Base-by-base conservation (phyloP, 92 coral and sea anemone genomes). In the Porites evermanni region DNA sequence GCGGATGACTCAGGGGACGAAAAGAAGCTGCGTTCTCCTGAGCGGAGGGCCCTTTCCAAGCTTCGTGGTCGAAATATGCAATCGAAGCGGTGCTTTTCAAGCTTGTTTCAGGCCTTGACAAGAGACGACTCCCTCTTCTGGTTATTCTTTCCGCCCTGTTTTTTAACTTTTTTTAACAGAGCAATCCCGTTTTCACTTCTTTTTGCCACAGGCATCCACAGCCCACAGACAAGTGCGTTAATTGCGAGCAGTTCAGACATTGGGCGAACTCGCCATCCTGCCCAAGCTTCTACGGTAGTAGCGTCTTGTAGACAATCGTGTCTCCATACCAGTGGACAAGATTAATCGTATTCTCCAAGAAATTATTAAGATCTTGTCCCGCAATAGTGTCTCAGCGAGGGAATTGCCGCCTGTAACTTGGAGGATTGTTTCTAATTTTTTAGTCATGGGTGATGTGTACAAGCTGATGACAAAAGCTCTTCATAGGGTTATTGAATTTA, bases 401-500 rank as follows among this genome's bases (percentile, higher is more conserved):
- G 71, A 61, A 26, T 70, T 86, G 26, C 26, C 26, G 26, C 26
- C 26, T 24, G 26, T 24, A 24, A 24, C 26, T 24, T 24, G 26
- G 26, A 24, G 26, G 26, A 24, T 24, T 24, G 26, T 24, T 24
- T 24, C 26, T 1, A 24, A 24, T 24, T 24, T 24, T 24, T 24
- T 24, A 24, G 26, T 24, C 26, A 24, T 64, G 91, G 83, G 56
- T 11, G 83, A 88, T 58, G 78, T 83, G 58, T 75, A 73, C 20
- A 50, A 72, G 51, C 74, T 89, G 17, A 64, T 90, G 90, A 64
- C 93, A 18, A 85, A 83, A 23, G 74, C 78, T 32, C n/a, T 72
- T 18, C 87, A 90, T 38, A 12, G 78, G 54, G 8, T 32, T 12
- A 23, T 73, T 73, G 58, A 58, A 77, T 58, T 11, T 32, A 74